These are phyloP conservation scores for Rotaria sp. DNA, from an alignment of 2,888 invertebrate genomes.

Conservation along the genomic window DNA sequence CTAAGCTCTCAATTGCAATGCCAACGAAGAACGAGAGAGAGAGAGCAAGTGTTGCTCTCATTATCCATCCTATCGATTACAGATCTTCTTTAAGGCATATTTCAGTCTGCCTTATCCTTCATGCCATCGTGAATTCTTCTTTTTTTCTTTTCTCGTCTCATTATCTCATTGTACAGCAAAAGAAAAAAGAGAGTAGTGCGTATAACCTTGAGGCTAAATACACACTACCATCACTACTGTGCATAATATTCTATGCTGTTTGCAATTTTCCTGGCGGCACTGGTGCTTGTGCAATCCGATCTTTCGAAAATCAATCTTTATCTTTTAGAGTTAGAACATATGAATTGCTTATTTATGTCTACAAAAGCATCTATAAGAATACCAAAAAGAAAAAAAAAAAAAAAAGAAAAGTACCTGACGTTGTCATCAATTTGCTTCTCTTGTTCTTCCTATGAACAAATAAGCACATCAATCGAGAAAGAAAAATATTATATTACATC, in stretches of 20 bases:
- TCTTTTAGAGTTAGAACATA: not conserved
- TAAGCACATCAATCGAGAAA: not conserved
- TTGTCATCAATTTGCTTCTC: not conserved
- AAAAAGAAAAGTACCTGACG: not conserved
- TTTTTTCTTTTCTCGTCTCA: not conserved
- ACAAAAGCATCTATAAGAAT: not conserved
- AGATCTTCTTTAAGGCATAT: constrained; percentile 1
- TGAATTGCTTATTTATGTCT: not conserved
- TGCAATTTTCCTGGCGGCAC: not conserved
- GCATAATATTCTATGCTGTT: not conserved
- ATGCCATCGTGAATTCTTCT: constrained; percentile 15
- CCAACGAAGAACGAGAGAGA: not conserved
- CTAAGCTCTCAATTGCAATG: not conserved
- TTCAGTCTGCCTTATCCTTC: not conserved
- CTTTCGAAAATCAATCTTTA: not conserved
- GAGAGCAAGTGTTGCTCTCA: not conserved
- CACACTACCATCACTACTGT: not conserved
- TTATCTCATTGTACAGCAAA: not conserved
- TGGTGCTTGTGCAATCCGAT: not conserved
- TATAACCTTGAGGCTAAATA: not conserved
- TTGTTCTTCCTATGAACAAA: not conserved
- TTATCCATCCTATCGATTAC: constrained; percentile 19
- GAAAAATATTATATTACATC: not conserved
- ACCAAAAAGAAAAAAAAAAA: not conserved
- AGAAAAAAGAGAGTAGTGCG: not conserved